A percentile compares a stretch with the other conserved stretches of the same genome.
These are phyloP conservation scores for Diphyllodes magnificus DNA, from an alignment of 2,113 vertebrate genomes.

Conservation along the genomic window DNA sequence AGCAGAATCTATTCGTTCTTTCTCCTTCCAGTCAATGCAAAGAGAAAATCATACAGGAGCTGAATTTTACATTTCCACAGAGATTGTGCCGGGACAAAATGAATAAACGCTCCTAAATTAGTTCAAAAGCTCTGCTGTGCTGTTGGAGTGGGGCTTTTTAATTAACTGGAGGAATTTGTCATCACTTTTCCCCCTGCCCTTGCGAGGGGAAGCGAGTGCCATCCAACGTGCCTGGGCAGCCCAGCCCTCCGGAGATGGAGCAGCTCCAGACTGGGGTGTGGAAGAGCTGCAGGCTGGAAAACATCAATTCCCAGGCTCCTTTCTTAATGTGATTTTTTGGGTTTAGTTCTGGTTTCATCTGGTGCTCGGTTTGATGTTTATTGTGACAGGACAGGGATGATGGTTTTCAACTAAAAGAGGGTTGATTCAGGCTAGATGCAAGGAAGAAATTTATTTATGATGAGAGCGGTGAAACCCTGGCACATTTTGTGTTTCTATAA, in stretches of 20 bases:
- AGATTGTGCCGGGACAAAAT: slow-evolving; percentile 47
- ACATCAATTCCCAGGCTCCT: background rate
- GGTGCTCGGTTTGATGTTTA: background rate
- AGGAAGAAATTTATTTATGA: background rate
- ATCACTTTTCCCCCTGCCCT: background rate
- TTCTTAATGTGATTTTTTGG: too few species aligned
- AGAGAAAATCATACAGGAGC: background rate
- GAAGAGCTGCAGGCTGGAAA: background rate
- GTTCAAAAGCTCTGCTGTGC: slow-evolving; percentile 19
- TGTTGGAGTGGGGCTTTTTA: slow-evolving; percentile 33
- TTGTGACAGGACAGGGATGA: background rate
- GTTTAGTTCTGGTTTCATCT: background rate
- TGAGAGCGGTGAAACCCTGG: background rate
- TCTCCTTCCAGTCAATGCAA: background rate
- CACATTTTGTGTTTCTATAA: background rate
- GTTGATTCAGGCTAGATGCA: background rate
- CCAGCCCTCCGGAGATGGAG: background rate
- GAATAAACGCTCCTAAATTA: slow-evolving; percentile 44
- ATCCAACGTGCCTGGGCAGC: background rate
- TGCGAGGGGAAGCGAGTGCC: background rate
- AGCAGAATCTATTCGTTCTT: background rate
- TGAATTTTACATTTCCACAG: slow-evolving; percentile 19
- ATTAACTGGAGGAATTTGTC: slow-evolving; percentile 63
- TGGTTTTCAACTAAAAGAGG: background rate
- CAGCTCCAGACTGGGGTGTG: background rate